Percentiles rank a stretch among this genome's conserved stretches.
Conservation (phyloP, 1,140 invertebrate genomes). For the Vanessa tameamea region DNA sequence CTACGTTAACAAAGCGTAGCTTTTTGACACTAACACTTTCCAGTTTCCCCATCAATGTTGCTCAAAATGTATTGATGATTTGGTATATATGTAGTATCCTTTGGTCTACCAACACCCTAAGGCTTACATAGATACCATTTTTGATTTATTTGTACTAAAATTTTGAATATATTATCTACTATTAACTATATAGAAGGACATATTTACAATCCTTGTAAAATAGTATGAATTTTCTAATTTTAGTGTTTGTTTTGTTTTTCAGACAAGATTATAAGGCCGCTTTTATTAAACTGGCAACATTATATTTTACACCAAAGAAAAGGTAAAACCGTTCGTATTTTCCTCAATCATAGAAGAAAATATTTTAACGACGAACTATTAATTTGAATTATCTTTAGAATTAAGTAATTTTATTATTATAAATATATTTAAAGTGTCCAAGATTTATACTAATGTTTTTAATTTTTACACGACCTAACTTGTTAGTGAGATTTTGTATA, state of each 20-base stretch:
- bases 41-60: no score
- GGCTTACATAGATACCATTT: no score
- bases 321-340: constrained; percentile 3
- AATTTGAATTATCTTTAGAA: neutral
- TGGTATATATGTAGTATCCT: no score
- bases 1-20: no score
- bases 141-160: no score
- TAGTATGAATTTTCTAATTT: neutral
- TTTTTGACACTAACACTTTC: no score
- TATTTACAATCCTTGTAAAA: no score
- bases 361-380: neutral
- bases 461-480: neutral
- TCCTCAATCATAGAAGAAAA: neutral
- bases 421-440: neutral
- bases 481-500: neutral
- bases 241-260: constrained; percentile 36
- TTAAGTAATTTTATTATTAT: no score
- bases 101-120: no score
- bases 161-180: no score
- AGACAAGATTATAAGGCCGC: constrained; percentile 44
- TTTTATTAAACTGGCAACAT: neutral
- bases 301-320: constrained; percentile 7
- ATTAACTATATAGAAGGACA: no score
- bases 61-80: no score
- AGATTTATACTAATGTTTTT: neutral